A percentile compares a stretch with the other conserved stretches of the same genome.
Conservation (phyloP, 2,888 invertebrate genomes). For the Platycnemis pennipes region DNA sequence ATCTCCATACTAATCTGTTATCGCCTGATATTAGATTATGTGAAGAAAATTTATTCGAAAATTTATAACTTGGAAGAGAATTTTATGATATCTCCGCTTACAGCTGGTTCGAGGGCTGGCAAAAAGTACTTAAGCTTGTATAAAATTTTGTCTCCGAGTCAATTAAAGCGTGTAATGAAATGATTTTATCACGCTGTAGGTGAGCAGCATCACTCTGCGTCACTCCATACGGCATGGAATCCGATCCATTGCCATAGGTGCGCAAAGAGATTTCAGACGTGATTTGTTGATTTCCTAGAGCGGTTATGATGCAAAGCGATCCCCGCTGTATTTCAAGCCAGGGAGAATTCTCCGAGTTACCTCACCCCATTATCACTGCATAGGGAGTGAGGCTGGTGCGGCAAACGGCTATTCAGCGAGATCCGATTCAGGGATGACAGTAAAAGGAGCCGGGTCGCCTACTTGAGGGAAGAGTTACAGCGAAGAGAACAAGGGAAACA, state of each 20-base stretch:
- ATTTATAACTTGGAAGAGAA: too few species aligned
- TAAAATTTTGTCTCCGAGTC: too few species aligned
- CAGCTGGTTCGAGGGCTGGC: too few species aligned
- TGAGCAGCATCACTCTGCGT: too few species aligned
- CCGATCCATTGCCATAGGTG: not conserved
- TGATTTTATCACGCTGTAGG: too few species aligned
- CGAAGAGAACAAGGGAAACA: not conserved
- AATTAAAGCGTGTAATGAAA: too few species aligned
- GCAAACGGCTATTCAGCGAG: not conserved
- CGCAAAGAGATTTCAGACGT: not conserved
- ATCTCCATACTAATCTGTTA: too few species aligned
- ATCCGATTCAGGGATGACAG: not conserved
- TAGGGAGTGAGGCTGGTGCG: not conserved
- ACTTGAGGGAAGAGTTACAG: constrained; percentile 6
- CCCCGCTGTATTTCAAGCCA: not conserved
- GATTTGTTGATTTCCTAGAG: not conserved
- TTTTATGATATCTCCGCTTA: too few species aligned
- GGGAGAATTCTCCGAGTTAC: not conserved
- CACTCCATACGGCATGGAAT: not conserved
- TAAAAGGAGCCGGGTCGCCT: not conserved
- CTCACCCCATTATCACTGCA: not conserved
- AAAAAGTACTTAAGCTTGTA: too few species aligned
- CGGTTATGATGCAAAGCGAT: not conserved
- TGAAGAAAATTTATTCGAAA: too few species aligned
- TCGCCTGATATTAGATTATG: too few species aligned